Evolutionary conservation across 2,113 vertebrate species (phyloP).

Genomic region (Formicarius rufipectus): DNA sequence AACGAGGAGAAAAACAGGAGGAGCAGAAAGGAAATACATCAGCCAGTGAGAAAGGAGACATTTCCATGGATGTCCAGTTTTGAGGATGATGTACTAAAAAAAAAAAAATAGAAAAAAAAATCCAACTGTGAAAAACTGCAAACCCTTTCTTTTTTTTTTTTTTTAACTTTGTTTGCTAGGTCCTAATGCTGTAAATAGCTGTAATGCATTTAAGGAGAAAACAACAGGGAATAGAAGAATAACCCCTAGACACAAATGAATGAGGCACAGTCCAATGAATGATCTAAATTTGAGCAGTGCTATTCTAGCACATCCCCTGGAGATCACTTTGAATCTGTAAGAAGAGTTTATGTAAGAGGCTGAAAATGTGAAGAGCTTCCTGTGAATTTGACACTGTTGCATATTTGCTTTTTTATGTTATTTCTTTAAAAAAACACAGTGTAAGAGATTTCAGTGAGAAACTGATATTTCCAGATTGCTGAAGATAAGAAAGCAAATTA

Average conservation of each 20-base stretch:
- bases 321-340: neutral
- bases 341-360: neutral
- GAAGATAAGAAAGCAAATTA: neutral
- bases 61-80: neutral
- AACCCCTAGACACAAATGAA: neutral
- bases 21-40: neutral
- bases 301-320: neutral
- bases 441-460: neutral
- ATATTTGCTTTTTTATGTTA: neutral
- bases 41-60: neutral
- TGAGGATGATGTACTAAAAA: neutral
- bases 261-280: neutral
- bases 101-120: neutral
- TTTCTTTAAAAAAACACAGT: neutral
- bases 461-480: neutral
- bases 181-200: neutral
- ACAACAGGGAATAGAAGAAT: neutral
- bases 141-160: fast-evolving
- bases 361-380: neutral
- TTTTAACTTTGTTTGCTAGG: neutral
- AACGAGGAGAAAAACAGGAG: neutral
- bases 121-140: neutral
- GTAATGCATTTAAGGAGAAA: neutral
- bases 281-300: neutral
- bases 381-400: neutral